Conservation (phyloP, 1,140 invertebrate genomes). For the Heliothis virescens region DNA sequence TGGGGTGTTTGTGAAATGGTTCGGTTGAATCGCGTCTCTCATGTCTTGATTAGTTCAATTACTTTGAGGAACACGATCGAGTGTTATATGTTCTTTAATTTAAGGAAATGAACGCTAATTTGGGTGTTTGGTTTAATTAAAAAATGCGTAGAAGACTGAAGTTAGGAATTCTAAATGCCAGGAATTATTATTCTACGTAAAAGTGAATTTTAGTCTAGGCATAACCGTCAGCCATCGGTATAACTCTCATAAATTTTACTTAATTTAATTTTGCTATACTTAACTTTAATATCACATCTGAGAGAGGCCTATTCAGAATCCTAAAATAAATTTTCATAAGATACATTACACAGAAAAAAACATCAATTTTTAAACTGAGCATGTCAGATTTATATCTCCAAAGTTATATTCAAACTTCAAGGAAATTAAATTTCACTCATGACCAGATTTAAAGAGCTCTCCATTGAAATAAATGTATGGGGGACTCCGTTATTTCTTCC, state of each 20-base stretch:
- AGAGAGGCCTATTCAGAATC: neutral
- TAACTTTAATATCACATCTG: neutral
- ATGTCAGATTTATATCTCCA: constrained; percentile 41
- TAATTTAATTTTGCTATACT: too few relatives aligned
- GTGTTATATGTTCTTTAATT: constrained; percentile 32
- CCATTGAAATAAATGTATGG: neutral
- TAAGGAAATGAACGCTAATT: neutral
- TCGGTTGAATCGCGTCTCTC: constrained; percentile 18
- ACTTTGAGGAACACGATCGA: constrained; percentile 27
- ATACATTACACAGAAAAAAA: constrained; percentile 4
- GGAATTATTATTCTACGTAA: too few relatives aligned
- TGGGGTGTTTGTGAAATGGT: constrained; percentile 13
- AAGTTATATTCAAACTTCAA: constrained; percentile 46
- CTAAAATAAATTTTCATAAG: constrained; percentile 7
- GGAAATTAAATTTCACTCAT: constrained; percentile 40
- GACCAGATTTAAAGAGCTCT: constrained; percentile 34
- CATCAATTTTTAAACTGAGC: constrained; percentile 17
- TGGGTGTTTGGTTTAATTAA: neutral
- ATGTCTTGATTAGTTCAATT: constrained; percentile 43
- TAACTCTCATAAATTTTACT: too few relatives aligned
- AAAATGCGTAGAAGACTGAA: neutral
- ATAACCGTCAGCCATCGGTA: too few relatives aligned
- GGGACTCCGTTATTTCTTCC: neutral
- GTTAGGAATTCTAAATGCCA: neutral
- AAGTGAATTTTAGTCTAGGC: too few relatives aligned